Conservation (phyloP, 2,888 invertebrate genomes). For the Aelia acuminata region DNA sequence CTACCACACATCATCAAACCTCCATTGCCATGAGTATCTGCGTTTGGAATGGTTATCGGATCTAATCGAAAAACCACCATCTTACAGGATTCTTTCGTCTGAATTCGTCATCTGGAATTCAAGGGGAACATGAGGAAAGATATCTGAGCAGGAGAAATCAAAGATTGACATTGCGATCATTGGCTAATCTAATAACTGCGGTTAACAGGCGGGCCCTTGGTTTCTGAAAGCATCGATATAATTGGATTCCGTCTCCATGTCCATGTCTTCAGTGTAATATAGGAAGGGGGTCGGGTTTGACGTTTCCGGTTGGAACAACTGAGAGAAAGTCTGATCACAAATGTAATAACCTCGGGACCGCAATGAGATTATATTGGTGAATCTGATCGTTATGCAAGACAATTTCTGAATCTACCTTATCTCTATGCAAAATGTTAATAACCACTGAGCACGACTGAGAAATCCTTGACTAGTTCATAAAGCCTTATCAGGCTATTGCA, state of each 20-base stretch:
- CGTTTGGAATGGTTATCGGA: background rate
- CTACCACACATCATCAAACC: too few relatives aligned
- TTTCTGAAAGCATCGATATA: constrained; percentile 6
- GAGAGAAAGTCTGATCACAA: background rate
- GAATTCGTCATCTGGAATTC: background rate
- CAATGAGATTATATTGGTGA: too few relatives aligned
- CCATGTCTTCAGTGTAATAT: background rate
- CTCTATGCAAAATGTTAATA: too few relatives aligned
- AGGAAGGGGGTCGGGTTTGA: background rate
- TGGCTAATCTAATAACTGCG: constrained; percentile 18
- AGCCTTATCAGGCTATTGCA: too few relatives aligned
- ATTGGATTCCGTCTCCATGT: constrained; percentile 7
- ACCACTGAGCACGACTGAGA: too few relatives aligned
- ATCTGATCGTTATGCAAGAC: too few relatives aligned
- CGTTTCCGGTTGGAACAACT: background rate
- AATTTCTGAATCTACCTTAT: too few relatives aligned
- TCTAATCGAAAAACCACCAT: background rate
- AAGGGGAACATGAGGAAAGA: background rate
- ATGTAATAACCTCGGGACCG: too few relatives aligned
- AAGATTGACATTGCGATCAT: constrained; percentile 2
- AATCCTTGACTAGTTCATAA: too few relatives aligned
- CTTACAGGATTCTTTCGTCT: background rate
- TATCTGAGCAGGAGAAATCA: background rate
- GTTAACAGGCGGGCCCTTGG: background rate
- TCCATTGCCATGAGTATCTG: too few relatives aligned